Percentiles rank a stretch among this genome's conserved stretches.
Evolutionary conservation across 2,888 invertebrate genomes (phyloP).

Genomic region (Anthrax anthrax): DNA sequence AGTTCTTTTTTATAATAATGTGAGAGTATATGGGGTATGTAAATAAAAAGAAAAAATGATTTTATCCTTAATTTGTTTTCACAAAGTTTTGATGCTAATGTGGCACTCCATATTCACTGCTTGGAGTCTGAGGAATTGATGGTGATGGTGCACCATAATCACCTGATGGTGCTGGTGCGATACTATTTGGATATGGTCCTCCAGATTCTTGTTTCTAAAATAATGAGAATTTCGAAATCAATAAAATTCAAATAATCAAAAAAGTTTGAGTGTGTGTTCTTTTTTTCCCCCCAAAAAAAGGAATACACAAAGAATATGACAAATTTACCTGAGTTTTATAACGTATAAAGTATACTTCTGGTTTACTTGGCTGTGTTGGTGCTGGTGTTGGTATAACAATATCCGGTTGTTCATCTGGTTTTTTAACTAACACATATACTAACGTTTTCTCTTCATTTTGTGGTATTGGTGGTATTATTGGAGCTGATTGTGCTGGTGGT

Average conservation of each 20-base stretch:
- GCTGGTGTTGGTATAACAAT: slow-evolving; percentile 51
- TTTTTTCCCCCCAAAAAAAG: not conserved
- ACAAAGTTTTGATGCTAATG: too few relatives aligned
- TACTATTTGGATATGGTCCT: slow-evolving; percentile 30
- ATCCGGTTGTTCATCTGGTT: slow-evolving; percentile 56
- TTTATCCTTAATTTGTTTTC: too few relatives aligned
- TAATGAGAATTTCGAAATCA: not conserved
- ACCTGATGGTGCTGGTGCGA: slow-evolving; percentile 25
- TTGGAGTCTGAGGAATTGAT: slow-evolving; percentile 27
- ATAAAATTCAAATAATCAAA: not conserved
- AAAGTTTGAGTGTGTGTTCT: not conserved
- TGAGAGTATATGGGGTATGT: too few relatives aligned
- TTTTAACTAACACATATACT: slow-evolving; percentile 60
- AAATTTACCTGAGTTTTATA: slow-evolving; percentile 48
- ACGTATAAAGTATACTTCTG: slow-evolving; percentile 60
- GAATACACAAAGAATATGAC: not conserved
- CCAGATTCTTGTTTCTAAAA: slow-evolving; percentile 29
- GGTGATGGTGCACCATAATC: slow-evolving; percentile 30
- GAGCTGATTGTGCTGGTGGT: slow-evolving; percentile 46
- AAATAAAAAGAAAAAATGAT: too few relatives aligned
- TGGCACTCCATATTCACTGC: slow-evolving; percentile 31
- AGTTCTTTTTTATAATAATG: too few relatives aligned
- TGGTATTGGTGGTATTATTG: slow-evolving; percentile 45
- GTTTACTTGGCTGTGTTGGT: slow-evolving; percentile 59
- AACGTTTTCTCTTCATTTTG: slow-evolving; percentile 62